Evolutionary conservation across 2,113 vertebrate genomes (phyloP).

Genomic region (Puffinus mauretanicus): DNA sequence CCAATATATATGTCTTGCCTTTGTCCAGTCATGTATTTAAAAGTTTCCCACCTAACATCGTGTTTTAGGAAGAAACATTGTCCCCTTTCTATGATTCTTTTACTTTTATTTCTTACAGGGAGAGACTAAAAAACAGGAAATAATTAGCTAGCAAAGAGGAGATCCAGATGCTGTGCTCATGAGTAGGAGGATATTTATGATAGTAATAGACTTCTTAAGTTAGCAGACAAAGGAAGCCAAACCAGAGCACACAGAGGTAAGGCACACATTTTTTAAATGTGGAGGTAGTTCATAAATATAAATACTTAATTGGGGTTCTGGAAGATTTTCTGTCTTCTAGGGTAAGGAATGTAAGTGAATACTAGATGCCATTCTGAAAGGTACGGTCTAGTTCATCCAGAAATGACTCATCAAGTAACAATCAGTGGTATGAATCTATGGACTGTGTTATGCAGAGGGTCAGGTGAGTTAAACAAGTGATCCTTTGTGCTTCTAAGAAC

Average conservation of each 20-base stretch:
- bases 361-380: not conserved
- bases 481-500: not conserved
- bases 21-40: not conserved
- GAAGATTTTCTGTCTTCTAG: not conserved
- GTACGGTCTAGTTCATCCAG: not conserved
- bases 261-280: not conserved
- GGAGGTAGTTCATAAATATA: not conserved
- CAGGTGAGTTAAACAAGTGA: not conserved
- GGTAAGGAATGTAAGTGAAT: not conserved
- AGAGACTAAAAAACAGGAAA: not conserved
- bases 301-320: not conserved
- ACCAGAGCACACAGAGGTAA: not conserved
- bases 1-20: not conserved
- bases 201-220: not conserved
- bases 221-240: not conserved
- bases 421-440: not conserved
- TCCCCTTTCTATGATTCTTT: not conserved
- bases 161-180: not conserved
- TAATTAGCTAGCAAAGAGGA: not conserved
- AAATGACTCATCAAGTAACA: not conserved
- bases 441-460: not conserved
- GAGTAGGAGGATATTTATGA: not conserved
- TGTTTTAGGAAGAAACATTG: not conserved
- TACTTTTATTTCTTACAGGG: not conserved
- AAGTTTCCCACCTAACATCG: not conserved